A percentile compares a stretch with the other conserved stretches of the same genome.
Conservation (phyloP, 2,113 vertebrate genomes). For the Rhinopithecus roxellana region DNA sequence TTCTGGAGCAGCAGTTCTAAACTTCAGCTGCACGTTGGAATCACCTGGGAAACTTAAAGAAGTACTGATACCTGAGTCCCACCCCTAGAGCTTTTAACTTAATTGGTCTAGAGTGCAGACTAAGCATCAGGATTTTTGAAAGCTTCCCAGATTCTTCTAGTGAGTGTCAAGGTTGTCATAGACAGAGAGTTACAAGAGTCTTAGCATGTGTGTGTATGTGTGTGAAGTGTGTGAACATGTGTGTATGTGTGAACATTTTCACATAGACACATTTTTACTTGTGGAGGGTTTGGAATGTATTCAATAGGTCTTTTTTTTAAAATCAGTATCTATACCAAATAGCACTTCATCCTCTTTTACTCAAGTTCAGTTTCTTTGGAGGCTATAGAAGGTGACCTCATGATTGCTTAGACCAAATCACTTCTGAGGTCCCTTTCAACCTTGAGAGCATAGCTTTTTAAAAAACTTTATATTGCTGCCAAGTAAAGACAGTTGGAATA, state of each 20-base stretch:
- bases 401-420: neutral
- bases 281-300: neutral
- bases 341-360: neutral
- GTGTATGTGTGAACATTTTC: neutral
- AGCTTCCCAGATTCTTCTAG: neutral
- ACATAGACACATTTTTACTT: neutral
- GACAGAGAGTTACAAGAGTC: neutral
- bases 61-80: neutral
- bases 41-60: neutral
- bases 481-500: neutral
- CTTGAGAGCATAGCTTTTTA: neutral
- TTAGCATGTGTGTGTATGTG: neutral
- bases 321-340: neutral
- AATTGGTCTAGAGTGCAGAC: neutral
- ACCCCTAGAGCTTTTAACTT: neutral
- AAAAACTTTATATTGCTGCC: neutral
- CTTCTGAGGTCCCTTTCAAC: neutral
- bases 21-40: neutral
- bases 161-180: neutral
- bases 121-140: neutral
- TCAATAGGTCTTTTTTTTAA: neutral
- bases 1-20: neutral
- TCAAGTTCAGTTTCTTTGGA: neutral
- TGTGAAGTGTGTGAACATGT: neutral
- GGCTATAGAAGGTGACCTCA: neutral